Conservation (phyloP, 2,797 vertebrate species). For the Oreortyx pictus region DNA sequence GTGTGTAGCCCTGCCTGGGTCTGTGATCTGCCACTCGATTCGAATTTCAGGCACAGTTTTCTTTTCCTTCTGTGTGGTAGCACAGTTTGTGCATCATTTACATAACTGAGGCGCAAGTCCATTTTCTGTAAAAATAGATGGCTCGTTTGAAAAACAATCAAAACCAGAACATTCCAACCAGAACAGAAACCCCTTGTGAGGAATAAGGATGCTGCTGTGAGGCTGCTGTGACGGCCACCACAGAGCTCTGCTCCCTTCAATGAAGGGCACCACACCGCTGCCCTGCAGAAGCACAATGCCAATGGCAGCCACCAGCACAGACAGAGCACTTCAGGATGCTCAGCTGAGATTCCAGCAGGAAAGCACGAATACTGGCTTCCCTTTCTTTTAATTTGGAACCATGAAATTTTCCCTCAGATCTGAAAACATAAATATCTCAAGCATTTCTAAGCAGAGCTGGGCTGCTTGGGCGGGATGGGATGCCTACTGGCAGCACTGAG, state of each 20-base stretch:
- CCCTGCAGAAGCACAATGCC: rapidly evolving
- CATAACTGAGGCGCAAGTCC: not conserved
- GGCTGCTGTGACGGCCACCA: not conserved
- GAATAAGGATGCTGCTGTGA: not conserved
- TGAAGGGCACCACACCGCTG: not conserved
- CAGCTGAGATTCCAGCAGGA: not conserved
- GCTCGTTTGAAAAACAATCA: not conserved
- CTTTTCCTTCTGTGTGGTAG: constrained; percentile 9
- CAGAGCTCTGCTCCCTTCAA: not conserved
- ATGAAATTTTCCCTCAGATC: not conserved
- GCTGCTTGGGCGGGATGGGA: too few species aligned
- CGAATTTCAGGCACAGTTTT: constrained; percentile 43
- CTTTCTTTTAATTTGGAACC: not conserved
- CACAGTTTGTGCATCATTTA: not conserved
- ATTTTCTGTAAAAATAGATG: constrained; percentile 23
- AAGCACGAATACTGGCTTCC: not conserved
- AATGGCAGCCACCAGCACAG: not conserved
- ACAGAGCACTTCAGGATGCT: not conserved
- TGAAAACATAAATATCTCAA: not conserved
- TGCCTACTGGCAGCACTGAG: not conserved
- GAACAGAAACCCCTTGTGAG: not conserved
- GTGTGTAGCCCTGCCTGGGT: not conserved
- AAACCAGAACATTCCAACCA: not conserved
- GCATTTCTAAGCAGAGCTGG: not conserved
- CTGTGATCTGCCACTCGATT: not conserved